phyloP scores from a whole-genome alignment of 2,888 invertebrate species.

The Caenorhabditis sinica region DNA sequence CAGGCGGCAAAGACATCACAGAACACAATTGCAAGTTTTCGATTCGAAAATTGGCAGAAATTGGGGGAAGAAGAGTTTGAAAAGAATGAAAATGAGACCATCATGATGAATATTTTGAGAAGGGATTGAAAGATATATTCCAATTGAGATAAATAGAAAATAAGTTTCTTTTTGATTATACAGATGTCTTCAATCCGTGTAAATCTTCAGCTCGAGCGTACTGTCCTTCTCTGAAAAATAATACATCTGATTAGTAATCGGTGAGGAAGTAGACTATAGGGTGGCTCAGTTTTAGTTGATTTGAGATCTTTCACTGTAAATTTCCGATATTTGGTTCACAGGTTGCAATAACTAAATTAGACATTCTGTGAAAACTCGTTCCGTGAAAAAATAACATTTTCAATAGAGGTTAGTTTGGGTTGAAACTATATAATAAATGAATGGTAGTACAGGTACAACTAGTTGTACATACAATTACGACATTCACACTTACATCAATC shows the following conservation, averaged over 20 bases:
- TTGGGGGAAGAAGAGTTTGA: no score
- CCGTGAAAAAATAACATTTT: not conserved
- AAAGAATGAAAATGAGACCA: slow-evolving; percentile 48
- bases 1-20: slow-evolving; percentile 38
- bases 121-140: not conserved
- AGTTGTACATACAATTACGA: slow-evolving; percentile 29
- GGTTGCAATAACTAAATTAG: no score
- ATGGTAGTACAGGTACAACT: slow-evolving; percentile 3
- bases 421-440: not conserved
- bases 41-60: slow-evolving; percentile 47
- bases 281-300: no score
- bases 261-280: not conserved
- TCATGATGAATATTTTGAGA: slow-evolving; percentile 40
- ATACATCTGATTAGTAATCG: not conserved
- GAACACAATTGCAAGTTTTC: slow-evolving; percentile 37
- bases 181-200: slow-evolving; percentile 41
- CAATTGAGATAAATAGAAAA: not conserved
- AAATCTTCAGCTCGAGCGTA: slow-evolving; percentile 49
- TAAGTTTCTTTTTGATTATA: slow-evolving; percentile 9
- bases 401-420: not conserved
- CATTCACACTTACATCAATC: slow-evolving; percentile 50
- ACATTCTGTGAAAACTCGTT: not conserved
- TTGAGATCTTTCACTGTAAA: no score
- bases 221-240: slow-evolving; percentile 58
- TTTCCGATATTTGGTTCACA: no score